phyloP scores from a whole-genome alignment of 2,113 vertebrate genomes.

The zebrafish (Danio rerio) region DNA sequence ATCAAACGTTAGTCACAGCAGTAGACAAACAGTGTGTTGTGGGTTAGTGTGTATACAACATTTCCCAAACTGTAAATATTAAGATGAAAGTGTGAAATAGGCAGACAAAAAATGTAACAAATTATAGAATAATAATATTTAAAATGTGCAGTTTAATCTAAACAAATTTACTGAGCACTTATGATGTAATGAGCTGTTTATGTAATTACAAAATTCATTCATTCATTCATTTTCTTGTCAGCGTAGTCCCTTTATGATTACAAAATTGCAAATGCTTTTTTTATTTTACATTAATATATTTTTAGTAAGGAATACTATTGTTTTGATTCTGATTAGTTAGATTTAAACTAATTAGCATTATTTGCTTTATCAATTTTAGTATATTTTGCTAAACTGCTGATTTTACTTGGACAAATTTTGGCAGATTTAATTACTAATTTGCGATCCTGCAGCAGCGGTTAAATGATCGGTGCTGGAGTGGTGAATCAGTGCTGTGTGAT shows the following conservation, averaged over 20 bases:
- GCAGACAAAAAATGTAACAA: no score
- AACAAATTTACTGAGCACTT: not conserved
- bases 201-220: not conserved
- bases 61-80: not conserved
- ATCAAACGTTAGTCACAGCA: not conserved
- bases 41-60: not conserved
- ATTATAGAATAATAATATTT: no score
- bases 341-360: not conserved
- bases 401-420: not conserved
- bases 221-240: no score
- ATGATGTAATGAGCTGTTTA: not conserved
- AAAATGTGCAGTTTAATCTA: not conserved
- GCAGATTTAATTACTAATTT: conserved; percentile 11
- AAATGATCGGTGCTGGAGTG: conserved; percentile 6
- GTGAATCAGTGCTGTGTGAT: conserved; percentile 17
- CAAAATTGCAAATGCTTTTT: not conserved
- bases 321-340: not conserved
- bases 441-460: conserved; percentile 3
- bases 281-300: not conserved
- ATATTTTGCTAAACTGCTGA: not conserved
- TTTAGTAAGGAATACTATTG: not conserved
- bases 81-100: not conserved
- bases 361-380: conserved; percentile 1
- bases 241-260: not conserved
- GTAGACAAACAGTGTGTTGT: no score